phyloP scores from a whole-genome alignment of 1,140 invertebrate species.

The Drosophila rufa region DNA sequence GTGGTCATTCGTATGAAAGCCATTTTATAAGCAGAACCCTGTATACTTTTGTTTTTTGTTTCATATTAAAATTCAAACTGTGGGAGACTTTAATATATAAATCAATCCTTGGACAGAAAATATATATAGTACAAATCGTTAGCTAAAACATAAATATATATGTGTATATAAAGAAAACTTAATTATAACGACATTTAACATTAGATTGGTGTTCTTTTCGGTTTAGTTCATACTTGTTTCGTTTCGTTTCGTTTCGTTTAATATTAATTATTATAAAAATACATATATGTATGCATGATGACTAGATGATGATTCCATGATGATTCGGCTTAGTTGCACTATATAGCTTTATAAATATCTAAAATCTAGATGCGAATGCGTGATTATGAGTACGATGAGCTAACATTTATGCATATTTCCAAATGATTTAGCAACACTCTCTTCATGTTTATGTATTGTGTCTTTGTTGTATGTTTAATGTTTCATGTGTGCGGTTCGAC shows the following conservation, averaged over 20 bases:
- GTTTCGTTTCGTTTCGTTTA: slow-evolving; percentile 26
- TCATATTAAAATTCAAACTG: slow-evolving; percentile 48
- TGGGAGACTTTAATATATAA: slow-evolving; percentile 29
- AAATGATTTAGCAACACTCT: slow-evolving; percentile 55
- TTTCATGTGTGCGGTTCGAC: slow-evolving; percentile 65
- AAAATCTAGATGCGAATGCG: slow-evolving; percentile 56
- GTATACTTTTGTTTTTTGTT: slow-evolving; percentile 60
- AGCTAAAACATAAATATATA: slow-evolving; percentile 70
- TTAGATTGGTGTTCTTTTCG: slow-evolving; percentile 72
- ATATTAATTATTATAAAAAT: slow-evolving; percentile 72
- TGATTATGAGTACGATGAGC: slow-evolving; percentile 65
- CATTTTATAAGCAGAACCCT: slow-evolving; percentile 69
- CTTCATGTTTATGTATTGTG: slow-evolving; percentile 27
- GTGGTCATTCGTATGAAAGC: slow-evolving; percentile 47
- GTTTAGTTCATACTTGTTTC: slow-evolving; percentile 29
- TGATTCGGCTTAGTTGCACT: slow-evolving; percentile 63
- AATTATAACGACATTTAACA: slow-evolving; percentile 82
- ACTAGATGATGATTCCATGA: slow-evolving; percentile 62
- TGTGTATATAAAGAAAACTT: slow-evolving; percentile 70
- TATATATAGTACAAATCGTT: slow-evolving; percentile 50
- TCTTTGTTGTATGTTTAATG: slow-evolving; percentile 35
- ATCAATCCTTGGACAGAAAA: slow-evolving; percentile 50
- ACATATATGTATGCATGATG: slow-evolving; percentile 70
- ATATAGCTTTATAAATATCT: slow-evolving; percentile 56
- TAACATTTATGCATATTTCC: slow-evolving; percentile 73